phyloP scores from a whole-genome alignment of 2,797 vertebrate genomes.

The Streptopelia turtur region DNA sequence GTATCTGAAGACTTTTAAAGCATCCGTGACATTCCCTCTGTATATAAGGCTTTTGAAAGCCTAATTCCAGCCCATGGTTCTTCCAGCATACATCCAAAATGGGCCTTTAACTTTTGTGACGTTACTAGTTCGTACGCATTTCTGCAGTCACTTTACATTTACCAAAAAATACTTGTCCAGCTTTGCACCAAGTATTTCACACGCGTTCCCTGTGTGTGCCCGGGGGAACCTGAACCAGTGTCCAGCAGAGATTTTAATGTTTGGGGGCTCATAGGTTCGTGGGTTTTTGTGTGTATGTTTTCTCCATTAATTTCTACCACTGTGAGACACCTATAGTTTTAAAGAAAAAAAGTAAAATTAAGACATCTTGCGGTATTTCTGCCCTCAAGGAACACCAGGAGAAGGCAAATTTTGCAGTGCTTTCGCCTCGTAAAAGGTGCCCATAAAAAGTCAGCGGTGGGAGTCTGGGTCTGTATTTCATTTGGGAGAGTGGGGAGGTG shows the following conservation, averaged over 20 bases:
- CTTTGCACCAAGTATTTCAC: neutral
- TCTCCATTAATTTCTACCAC: neutral
- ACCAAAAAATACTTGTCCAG: neutral
- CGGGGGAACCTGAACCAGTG: neutral
- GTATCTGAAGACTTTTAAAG: conserved; percentile 33
- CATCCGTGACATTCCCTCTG: neutral
- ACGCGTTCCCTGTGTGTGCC: fast-evolving
- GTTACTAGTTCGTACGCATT: neutral
- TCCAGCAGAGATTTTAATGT: neutral
- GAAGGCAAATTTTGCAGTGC: neutral
- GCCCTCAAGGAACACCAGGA: neutral
- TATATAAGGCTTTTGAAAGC: neutral
- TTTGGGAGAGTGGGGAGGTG: neutral
- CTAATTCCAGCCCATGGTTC: neutral
- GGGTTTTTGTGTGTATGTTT: neutral
- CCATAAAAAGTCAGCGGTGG: neutral
- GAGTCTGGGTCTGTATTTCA: neutral
- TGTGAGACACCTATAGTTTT: neutral
- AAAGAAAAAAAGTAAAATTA: neutral
- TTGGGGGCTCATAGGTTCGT: neutral
- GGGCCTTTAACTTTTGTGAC: neutral
- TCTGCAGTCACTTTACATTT: neutral
- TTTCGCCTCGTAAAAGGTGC: neutral
- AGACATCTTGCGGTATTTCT: neutral
- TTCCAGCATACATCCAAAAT: neutral